Conservation (phyloP, 1,140 invertebrate species). For the Goniozus legneri region DNA sequence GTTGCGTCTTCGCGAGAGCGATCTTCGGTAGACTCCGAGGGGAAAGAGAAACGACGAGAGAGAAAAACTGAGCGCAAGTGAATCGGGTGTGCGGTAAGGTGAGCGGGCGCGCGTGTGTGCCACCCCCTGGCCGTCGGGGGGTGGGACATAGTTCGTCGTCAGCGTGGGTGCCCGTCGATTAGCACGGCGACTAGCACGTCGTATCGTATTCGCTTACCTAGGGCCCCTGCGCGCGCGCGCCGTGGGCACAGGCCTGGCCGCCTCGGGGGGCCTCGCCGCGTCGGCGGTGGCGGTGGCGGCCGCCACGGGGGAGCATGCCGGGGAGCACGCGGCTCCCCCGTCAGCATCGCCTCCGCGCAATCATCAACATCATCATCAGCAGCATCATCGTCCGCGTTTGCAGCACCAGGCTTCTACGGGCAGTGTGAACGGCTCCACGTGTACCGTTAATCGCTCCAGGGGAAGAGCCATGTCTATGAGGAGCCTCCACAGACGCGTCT, state of each 20-base stretch:
- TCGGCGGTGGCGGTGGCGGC: constrained; percentile 29
- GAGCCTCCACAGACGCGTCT: constrained; percentile 50
- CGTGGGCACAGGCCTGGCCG: constrained; percentile 34
- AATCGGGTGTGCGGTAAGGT: neutral
- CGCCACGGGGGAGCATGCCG: constrained; percentile 24
- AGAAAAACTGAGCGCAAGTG: neutral
- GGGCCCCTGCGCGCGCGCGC: constrained; percentile 38
- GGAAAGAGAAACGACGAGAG: no score
- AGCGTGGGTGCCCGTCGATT: constrained; percentile 51
- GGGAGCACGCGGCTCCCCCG: constrained; percentile 19
- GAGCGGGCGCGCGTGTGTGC: constrained; percentile 23
- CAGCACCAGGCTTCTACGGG: neutral
- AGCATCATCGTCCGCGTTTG: constrained; percentile 7
- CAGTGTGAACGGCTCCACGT: constrained; percentile 27
- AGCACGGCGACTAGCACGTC: constrained; percentile 41
- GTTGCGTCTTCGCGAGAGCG: no score
- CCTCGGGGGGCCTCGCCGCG: constrained; percentile 31
- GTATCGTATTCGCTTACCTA: constrained; percentile 23
- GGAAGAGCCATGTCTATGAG: constrained; percentile 48
- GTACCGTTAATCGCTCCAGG: constrained; percentile 32
- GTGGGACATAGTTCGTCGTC: constrained; percentile 46
- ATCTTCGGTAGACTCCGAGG: no score
- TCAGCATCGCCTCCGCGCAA: constrained; percentile 22
- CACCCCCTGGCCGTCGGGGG: constrained; percentile 46
- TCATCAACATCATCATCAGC: constrained; percentile 6